phyloP scores from a whole-genome alignment of 2,797 vertebrate species.

The Poeciliopsis infans region DNA sequence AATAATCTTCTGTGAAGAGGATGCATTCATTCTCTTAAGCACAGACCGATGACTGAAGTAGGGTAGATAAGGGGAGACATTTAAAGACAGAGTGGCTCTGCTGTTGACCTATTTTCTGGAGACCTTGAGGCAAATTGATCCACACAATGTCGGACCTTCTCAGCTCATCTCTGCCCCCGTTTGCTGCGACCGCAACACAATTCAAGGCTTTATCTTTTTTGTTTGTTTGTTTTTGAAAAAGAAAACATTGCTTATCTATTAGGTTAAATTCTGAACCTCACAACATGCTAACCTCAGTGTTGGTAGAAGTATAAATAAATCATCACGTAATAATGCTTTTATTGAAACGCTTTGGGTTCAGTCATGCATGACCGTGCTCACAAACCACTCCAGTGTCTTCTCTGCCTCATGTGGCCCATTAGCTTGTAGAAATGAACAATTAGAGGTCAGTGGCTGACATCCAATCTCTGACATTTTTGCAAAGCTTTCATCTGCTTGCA shows the following conservation, averaged over 20 bases:
- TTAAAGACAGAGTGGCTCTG: slow-evolving; percentile 59
- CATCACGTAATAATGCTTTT: neutral
- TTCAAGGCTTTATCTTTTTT: neutral
- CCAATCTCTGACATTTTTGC: neutral
- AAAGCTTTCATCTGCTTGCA: neutral
- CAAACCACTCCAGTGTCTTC: slow-evolving; percentile 16
- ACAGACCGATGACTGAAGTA: slow-evolving; percentile 57
- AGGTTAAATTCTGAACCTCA: neutral
- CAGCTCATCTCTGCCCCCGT: slow-evolving; percentile 34
- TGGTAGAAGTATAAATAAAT: neutral
- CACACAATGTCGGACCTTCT: slow-evolving; percentile 59
- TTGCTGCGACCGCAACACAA: slow-evolving; percentile 34
- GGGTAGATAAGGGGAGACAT: slow-evolving; percentile 68
- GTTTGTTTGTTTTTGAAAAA: neutral
- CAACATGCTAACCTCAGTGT: neutral
- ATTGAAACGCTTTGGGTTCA: slow-evolving; percentile 15
- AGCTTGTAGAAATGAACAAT: neutral
- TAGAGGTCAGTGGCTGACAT: neutral
- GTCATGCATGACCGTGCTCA: slow-evolving; percentile 40
- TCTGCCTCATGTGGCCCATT: neutral
- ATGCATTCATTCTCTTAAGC: slow-evolving; percentile 10
- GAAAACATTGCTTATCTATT: neutral
- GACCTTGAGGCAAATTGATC: slow-evolving; percentile 66
- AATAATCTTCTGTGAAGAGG: neutral
- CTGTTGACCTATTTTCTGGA: slow-evolving; percentile 74